A percentile compares a stretch with the other conserved stretches of the same genome.
These are phyloP conservation scores for Macaca mulatta DNA, from an alignment of 2,113 vertebrate species.

Conservation along the genomic window DNA sequence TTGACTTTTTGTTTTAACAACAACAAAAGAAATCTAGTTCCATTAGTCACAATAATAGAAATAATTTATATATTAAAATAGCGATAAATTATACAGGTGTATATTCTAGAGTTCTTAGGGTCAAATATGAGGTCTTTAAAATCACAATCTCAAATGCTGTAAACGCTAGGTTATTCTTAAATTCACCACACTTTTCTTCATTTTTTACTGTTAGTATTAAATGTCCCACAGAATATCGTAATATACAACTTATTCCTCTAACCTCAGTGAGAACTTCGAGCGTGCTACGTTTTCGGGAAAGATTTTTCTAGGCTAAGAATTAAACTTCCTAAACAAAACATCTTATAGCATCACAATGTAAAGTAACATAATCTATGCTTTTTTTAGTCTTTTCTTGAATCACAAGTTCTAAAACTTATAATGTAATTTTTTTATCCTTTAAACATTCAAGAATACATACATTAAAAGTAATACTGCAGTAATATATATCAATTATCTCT, in stretches of 20 bases:
- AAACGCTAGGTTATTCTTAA: background rate
- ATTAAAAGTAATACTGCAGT: background rate
- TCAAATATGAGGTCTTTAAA: background rate
- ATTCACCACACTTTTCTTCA: background rate
- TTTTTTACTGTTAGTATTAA: background rate
- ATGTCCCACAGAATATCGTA: background rate
- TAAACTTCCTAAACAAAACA: background rate
- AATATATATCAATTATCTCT: background rate
- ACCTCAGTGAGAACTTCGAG: background rate
- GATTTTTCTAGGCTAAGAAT: background rate
- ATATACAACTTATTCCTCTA: background rate
- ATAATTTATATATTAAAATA: background rate
- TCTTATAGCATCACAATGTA: background rate
- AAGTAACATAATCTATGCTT: background rate
- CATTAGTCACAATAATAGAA: background rate
- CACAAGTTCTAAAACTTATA: background rate
- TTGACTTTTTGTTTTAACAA: slow-evolving; percentile 9
- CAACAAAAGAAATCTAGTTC: background rate
- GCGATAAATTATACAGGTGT: background rate
- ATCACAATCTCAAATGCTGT: background rate
- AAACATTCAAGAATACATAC: background rate
- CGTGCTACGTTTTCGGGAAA: background rate
- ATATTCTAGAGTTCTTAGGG: background rate
- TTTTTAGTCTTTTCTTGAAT: background rate
- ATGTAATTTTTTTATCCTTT: background rate